Evolutionary conservation across 30 jellyfish, hydroid and myxozoan genomes (phyloP).

Genomic region (Hydra vulgaris): DNA sequence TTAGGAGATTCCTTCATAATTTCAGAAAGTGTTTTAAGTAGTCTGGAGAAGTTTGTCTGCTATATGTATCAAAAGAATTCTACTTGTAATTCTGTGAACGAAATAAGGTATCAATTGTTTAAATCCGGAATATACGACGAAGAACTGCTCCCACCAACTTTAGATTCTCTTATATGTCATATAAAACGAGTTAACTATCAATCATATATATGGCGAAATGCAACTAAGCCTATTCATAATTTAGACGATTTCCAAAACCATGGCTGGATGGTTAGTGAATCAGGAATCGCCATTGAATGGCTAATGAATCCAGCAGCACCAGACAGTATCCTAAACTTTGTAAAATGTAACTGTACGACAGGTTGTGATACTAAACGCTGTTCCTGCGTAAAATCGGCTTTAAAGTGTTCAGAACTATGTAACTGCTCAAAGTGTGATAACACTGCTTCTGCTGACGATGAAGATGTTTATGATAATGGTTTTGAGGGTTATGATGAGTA

Average conservation of each 20-base stretch:
- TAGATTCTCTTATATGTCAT: conserved; percentile 32
- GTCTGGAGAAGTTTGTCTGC: conserved; percentile 18
- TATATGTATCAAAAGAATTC: conserved; percentile 12
- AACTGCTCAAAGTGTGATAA: no score
- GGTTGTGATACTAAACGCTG: conserved; percentile 51
- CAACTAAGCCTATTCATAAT: conserved; percentile 22
- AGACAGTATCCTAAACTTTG: conserved; percentile 29
- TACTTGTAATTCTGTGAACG: no score
- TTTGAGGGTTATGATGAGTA: conserved; percentile 23
- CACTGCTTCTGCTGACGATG: conserved; percentile 1
- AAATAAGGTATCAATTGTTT: conserved; percentile 18
- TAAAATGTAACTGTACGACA: conserved; percentile 36
- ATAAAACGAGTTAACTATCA: conserved; percentile 39
- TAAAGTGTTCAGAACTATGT: conserved; percentile 37
- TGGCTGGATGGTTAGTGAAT: conserved; percentile 39
- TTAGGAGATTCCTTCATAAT: neutral
- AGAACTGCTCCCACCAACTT: conserved; percentile 48
- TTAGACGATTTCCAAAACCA: conserved; percentile 24
- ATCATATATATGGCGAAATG: conserved; percentile 49
- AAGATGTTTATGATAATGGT: neutral
- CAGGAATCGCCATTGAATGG: conserved; percentile 19
- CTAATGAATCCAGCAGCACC: conserved; percentile 39
- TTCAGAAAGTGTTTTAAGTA: neutral
- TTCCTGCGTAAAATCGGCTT: conserved; percentile 31
- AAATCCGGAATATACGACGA: conserved; percentile 41